Percentiles rank a stretch among this genome's conserved stretches.
Evolutionary conservation across 2,888 invertebrate genomes (phyloP).

Genomic region (Dromius quadrimaculatus): DNA sequence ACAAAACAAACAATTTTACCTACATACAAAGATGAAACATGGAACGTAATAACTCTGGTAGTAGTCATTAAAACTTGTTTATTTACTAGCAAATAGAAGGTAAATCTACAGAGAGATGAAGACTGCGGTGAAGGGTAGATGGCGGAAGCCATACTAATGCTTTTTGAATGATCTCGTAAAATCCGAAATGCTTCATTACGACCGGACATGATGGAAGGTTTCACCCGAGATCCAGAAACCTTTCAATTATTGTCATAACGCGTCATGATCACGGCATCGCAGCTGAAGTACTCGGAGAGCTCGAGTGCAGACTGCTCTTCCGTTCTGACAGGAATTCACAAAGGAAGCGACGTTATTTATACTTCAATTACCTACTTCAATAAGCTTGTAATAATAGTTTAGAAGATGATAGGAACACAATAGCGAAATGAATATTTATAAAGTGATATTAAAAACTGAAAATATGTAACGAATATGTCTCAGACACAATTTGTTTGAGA

Average conservation of each 20-base stretch:
- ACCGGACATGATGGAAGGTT: conserved; percentile 28
- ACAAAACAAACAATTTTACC: background rate
- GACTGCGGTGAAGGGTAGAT: background rate
- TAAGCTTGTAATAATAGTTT: no score
- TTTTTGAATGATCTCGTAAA: conserved; percentile 36
- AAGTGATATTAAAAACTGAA: no score
- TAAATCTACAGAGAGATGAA: background rate
- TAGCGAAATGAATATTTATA: no score
- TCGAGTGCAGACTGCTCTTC: background rate
- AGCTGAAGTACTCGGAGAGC: background rate
- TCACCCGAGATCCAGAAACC: conserved; percentile 36
- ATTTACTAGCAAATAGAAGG: background rate
- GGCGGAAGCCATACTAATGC: conserved; percentile 41
- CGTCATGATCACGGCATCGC: conserved; percentile 8
- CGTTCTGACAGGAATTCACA: no score
- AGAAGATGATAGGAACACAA: no score
- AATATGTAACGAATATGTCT: no score
- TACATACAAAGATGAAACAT: background rate
- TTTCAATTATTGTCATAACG: conserved; percentile 46
- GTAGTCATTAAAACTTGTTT: background rate
- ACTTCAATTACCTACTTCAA: no score
- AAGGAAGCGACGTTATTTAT: no score
- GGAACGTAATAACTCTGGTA: background rate
- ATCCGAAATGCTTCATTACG: conserved; percentile 34
- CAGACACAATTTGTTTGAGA: no score